Evolutionary conservation across 1,140 invertebrate genomes (phyloP).

Genomic region (Homarus americanus): DNA sequence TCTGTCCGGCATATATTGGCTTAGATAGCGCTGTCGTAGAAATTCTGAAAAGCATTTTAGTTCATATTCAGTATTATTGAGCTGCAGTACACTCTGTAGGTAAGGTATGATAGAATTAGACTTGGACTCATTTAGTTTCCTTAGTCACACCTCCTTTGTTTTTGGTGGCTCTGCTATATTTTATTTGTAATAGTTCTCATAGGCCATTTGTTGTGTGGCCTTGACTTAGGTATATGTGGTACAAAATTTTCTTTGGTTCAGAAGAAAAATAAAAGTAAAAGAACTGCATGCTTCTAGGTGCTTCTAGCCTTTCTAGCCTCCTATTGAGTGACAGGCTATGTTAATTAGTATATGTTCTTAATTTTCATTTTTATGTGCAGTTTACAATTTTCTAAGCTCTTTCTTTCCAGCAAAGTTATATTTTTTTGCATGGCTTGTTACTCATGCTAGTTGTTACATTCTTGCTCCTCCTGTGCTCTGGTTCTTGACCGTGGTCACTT

Average conservation of each 20-base stretch:
- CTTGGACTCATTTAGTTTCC: background rate
- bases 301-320: constrained; percentile 31
- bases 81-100: background rate
- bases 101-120: background rate
- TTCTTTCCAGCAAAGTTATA: constrained; percentile 59
- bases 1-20: background rate
- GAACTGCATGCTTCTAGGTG: constrained; percentile 16
- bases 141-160: background rate
- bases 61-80: background rate
- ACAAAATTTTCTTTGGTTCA: background rate
- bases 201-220: background rate
- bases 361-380: constrained; percentile 43
- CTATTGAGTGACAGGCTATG: background rate
- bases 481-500: constrained; percentile 35
- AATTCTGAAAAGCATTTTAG: background rate
- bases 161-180: background rate
- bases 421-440: constrained; percentile 75
- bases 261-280: background rate
- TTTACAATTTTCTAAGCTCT: constrained; percentile 42
- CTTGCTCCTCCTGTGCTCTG: constrained; percentile 53
- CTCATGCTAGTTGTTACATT: constrained; percentile 59
- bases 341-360: background rate
- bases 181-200: background rate
- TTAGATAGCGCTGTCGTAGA: background rate
- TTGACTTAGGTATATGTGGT: background rate